Conservation (phyloP, 1,140 invertebrate genomes). For the Leptopilina clavipes region DNA sequence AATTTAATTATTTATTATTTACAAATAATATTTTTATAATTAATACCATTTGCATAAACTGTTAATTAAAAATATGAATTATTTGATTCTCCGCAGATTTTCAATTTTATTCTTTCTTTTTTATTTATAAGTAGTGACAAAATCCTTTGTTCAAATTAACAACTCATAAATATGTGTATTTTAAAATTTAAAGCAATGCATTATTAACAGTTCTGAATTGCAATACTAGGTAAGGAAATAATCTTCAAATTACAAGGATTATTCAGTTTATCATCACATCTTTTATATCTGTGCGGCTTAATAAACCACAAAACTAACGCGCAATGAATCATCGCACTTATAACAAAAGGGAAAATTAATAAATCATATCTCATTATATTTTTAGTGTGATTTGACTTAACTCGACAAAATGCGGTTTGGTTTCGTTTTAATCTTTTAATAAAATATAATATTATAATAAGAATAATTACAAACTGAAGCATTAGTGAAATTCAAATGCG, state of each 20-base stretch:
- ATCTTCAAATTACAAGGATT: constrained; percentile 16
- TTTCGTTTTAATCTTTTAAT: too few species aligned
- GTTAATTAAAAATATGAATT: too few species aligned
- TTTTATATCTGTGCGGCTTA: constrained; percentile 20
- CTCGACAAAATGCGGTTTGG: neutral
- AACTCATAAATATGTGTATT: neutral
- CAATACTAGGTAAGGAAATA: neutral
- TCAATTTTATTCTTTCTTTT: constrained; percentile 26
- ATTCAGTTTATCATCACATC: constrained; percentile 1
- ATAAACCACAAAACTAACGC: constrained; percentile 16
- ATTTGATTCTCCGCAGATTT: too few species aligned
- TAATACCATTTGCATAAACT: too few species aligned
- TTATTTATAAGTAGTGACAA: neutral
- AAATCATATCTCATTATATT: constrained; percentile 2
- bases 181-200: neutral
- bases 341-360: constrained; percentile 12
- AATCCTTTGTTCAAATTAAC: neutral
- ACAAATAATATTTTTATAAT: too few species aligned
- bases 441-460: too few species aligned
- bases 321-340: constrained; percentile 1
- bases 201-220: constrained; percentile 4
- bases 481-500: too few species aligned
- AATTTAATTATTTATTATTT: too few species aligned
- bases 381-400: neutral
- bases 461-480: too few species aligned